Base-by-base conservation (phyloP, 2,113 vertebrate genomes). In the Ochotona princeps region DNA sequence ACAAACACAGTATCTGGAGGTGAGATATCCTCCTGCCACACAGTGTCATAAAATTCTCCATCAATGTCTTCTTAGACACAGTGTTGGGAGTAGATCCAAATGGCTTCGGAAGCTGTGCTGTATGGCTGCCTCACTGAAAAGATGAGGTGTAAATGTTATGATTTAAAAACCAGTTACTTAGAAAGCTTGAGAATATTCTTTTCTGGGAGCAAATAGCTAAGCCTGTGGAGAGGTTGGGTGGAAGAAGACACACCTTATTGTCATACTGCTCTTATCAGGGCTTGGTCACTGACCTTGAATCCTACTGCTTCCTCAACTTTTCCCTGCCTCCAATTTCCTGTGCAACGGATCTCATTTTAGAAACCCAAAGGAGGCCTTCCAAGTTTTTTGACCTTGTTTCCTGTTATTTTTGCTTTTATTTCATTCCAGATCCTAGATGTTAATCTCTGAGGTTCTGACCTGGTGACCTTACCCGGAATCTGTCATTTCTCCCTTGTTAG, bases 291-390 rank as follows among this genome's bases (percentile, higher is more conserved):
- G 76, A 92, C 57, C 93, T 91, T 84, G 91, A 93, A 79, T 72
- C 35, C 13, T 14, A 11, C 9, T 35, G 72, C 67, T 65, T 44
- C 63, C 51, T 60, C 70, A 44, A 0, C 73, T 78, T 91, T 87
- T 78, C 49, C 91, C 91, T 96, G 79, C 95, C 95, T 97, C 82
- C 75, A 78, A 83, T 96, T 96, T 96, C 96, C 96, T 92, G 87
- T 90, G 54, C 87, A 38, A 80, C 21, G 25, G 60, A 96, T 94
- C 95, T 82, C 57, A 88, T 85, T 92, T 95, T 96, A 95, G 95
- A 91, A 96, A 66, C n/a, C n/a, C 66, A 61, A 83, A 49, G 54
- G 23, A 65, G 78, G 66, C 73, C 86, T 95, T 75, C 75, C 51
- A 44, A 30, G 60, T 84, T 92, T 92, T 87, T 86, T 96, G 84